Percentiles rank a stretch among this genome's conserved stretches.
phyloP scores from a whole-genome alignment of 2,888 invertebrate genomes.

The Phyto melanocephala region DNA sequence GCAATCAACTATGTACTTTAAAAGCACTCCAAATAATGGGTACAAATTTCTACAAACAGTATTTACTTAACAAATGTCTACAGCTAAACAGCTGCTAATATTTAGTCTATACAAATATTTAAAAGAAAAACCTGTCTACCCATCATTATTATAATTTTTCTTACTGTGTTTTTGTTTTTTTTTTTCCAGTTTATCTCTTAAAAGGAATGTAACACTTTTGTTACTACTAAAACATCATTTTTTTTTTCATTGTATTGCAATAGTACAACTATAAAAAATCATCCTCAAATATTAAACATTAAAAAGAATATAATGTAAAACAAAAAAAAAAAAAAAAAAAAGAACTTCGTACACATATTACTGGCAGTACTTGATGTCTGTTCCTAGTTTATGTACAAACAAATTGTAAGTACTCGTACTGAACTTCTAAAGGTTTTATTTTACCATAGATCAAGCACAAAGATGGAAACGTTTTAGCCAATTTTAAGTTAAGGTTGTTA shows the following conservation, averaged over 20 bases:
- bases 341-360: too few species aligned
- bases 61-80: conserved; percentile 39
- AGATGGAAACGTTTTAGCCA: too few species aligned
- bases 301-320: background rate
- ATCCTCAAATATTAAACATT: background rate
- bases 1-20: background rate
- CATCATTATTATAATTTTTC: conserved; percentile 24
- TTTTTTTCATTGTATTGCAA: too few species aligned
- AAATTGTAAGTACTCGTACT: background rate
- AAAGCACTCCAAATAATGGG: background rate
- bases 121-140: conserved; percentile 29
- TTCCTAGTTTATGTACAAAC: too few species aligned
- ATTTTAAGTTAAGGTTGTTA: too few species aligned
- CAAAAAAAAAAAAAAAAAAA: background rate
- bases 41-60: too few species aligned
- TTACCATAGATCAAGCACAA: too few species aligned
- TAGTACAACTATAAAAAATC: background rate
- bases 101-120: conserved; percentile 31
- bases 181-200: too few species aligned
- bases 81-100: conserved; percentile 45
- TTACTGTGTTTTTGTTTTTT: background rate
- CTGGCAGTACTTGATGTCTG: too few species aligned
- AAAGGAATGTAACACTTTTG: conserved; percentile 54
- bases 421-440: background rate
- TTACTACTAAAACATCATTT: too few species aligned